Evolutionary conservation across 1,140 invertebrate genomes (phyloP).

Genomic region (Zaprionus tsacasi): DNA sequence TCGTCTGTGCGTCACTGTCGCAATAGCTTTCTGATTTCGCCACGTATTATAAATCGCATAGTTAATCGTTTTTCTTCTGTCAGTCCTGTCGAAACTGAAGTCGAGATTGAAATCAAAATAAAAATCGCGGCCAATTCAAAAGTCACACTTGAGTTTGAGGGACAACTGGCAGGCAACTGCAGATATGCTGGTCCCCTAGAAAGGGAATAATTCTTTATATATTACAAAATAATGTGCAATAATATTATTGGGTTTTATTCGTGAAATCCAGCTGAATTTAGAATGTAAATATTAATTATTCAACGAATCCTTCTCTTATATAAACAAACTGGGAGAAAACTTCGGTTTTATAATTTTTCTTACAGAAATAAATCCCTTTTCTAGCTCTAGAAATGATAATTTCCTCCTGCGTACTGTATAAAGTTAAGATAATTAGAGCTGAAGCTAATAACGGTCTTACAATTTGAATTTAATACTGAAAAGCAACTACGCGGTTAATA

Average conservation of each 20-base stretch:
- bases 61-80: constrained; percentile 40
- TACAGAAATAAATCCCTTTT: too few species aligned
- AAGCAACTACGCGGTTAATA: too few species aligned
- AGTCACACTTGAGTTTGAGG: constrained; percentile 44
- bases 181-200: constrained; percentile 29
- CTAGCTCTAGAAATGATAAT: too few species aligned
- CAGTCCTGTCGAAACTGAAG: not conserved
- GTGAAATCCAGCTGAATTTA: not conserved
- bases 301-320: too few species aligned
- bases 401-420: too few species aligned
- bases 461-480: too few species aligned
- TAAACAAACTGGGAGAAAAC: too few species aligned
- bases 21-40: constrained; percentile 51
- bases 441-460: too few species aligned
- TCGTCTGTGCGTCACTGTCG: constrained; percentile 30
- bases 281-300: too few species aligned
- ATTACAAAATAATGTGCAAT: not conserved
- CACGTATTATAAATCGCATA: constrained; percentile 56
- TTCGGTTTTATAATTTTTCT: too few species aligned
- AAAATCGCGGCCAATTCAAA: constrained; percentile 10
- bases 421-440: too few species aligned
- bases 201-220: not conserved
- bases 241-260: not conserved
- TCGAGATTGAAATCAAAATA: constrained; percentile 17
- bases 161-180: not conserved